Conservation (phyloP, 1,140 invertebrate genomes). For the Lamellibrachia luymesi region DNA sequence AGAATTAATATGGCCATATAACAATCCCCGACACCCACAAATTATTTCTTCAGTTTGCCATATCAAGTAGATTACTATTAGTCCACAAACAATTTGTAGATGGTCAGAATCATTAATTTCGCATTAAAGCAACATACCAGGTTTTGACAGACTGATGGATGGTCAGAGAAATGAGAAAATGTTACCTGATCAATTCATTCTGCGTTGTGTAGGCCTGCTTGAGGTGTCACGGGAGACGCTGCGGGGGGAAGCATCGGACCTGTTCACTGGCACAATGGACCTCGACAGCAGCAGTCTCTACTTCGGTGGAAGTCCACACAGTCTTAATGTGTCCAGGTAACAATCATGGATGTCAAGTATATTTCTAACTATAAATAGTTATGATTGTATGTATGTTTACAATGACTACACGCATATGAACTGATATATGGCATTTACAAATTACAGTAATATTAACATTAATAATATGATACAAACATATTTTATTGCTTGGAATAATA, state of each 20-base stretch:
- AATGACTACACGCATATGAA: too few relatives aligned
- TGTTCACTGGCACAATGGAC: conserved; percentile 34
- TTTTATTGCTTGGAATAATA: background rate
- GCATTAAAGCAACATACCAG: background rate
- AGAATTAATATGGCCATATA: background rate
- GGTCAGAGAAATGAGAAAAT: background rate
- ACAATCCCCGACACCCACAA: background rate
- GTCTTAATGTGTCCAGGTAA: conserved; percentile 1
- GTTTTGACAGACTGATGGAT: background rate
- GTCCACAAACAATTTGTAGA: background rate
- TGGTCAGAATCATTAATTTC: background rate
- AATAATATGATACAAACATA: background rate
- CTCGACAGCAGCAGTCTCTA: conserved; percentile 59
- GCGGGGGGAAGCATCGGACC: background rate
- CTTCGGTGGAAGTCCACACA: conserved; percentile 66
- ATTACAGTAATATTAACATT: background rate
- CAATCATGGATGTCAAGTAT: background rate
- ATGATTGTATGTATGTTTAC: too few relatives aligned
- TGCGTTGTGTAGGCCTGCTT: conserved; percentile 55
- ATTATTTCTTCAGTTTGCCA: background rate
- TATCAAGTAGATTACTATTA: background rate
- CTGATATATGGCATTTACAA: too few relatives aligned
- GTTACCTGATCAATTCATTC: background rate
- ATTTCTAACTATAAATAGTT: background rate
- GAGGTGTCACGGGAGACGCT: conserved; percentile 71